Evolutionary conservation across 2,888 invertebrate genomes (phyloP), one percentile per base, ranked within the genome.

Genomic region (Tipula unca): DNA sequence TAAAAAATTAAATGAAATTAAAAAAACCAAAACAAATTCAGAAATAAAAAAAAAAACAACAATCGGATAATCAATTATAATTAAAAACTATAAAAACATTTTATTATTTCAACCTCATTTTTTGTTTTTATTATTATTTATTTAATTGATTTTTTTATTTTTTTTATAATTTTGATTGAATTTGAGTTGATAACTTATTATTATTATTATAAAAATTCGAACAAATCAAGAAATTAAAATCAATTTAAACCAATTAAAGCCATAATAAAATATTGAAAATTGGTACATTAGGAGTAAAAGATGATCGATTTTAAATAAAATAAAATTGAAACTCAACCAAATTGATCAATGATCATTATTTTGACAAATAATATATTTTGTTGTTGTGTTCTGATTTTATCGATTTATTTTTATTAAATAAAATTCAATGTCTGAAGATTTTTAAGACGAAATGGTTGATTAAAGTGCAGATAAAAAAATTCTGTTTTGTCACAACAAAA

Each of bases 161-260:
- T 36, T 36, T 48, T 48, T 48, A 69, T 6, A 48, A 48, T 69
- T 69, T 25, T 69, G 69, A 69, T 69, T 69, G 69, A 69, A 69
- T 69, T 25, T 69, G 69, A 69, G 20, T 69, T 69, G 25, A 69
- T 69, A 69, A 69, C 10, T 69, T 69, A 25, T 69, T 17, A 54
- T 69, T 39, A 48, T 25, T 69, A 69, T 25, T 25, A 69, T 25
- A 25, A 69, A 69, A 69, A 25, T 25, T 25, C 69, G 69, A 69
- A 69, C 69, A 69, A 69, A 69, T 69, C 69, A 69, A 69, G 69
- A 69, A 69, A 69, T 69, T 69, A 69, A 69, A 69, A 25, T 69
- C 69, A 69, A 69, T 69, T 69, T 69, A 69, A 69, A 69, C 69
- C 69, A 69, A 69, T 69, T 69, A 69, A 25, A 69, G 25, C 20